phyloP scores from a whole-genome alignment of 2,888 invertebrate species.

The Anoplius nigerrimus region DNA sequence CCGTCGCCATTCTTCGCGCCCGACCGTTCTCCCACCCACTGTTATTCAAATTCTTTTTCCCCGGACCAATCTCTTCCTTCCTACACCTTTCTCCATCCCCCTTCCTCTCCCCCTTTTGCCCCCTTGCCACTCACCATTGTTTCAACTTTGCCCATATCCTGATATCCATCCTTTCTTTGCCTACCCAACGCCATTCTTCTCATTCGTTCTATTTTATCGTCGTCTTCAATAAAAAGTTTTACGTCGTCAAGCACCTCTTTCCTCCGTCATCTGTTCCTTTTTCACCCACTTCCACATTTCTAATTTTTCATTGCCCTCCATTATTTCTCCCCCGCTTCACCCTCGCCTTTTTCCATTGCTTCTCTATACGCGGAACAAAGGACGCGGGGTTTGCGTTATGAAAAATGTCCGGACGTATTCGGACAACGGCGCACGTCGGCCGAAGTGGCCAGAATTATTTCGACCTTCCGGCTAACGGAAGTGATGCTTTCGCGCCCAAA shows the following conservation, averaged over 20 bases:
- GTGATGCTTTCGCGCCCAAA: constrained; percentile 1
- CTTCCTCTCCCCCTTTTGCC: not conserved
- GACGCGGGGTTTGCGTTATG: constrained; percentile 34
- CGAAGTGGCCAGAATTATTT: constrained; percentile 41
- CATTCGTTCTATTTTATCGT: no score
- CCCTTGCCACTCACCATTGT: no score
- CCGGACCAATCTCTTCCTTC: not conserved
- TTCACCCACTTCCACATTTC: no score
- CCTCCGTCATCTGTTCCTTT: no score
- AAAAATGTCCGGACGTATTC: constrained; percentile 37
- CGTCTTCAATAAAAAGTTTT: no score
- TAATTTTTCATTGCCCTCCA: no score
- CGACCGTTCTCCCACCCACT: not conserved
- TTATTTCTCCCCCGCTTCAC: not conserved
- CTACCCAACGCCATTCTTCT: no score
- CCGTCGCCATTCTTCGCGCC: not conserved
- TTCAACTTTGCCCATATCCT: no score
- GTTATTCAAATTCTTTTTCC: not conserved
- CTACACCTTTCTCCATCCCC: not conserved
- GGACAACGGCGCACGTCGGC: constrained; percentile 7
- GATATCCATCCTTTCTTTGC: no score
- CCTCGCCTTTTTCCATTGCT: constrained; percentile 4
- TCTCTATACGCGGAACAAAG: constrained; percentile 36
- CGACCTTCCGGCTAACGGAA: constrained; percentile 32
- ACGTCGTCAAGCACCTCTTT: no score